Evolutionary conservation across 1,140 invertebrate species (phyloP).

Genomic region (Apocrypta bakeri): DNA sequence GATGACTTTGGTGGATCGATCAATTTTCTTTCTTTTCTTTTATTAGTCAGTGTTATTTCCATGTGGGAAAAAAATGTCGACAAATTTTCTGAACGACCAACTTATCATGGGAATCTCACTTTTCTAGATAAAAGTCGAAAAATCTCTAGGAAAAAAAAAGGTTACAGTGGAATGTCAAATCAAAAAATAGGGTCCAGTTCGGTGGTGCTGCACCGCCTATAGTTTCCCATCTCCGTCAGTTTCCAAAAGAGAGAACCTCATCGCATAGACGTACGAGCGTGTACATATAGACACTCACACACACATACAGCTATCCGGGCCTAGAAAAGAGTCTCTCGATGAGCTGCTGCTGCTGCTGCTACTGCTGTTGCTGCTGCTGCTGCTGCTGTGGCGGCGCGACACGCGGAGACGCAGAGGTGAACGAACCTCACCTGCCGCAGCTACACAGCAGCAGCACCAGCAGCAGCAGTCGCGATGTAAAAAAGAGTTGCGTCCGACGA

Average conservation of each 20-base stretch:
- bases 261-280: background rate
- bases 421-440: slow-evolving; percentile 49
- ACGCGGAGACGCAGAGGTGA: slow-evolving; percentile 48
- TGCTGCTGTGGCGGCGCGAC: slow-evolving; percentile 41
- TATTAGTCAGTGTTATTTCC: too few species aligned
- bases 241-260: background rate
- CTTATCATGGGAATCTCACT: background rate
- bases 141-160: background rate
- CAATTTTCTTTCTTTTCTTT: too few species aligned
- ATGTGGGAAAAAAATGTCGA: background rate
- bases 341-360: slow-evolving; percentile 17
- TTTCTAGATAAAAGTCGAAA: slow-evolving; percentile 2
- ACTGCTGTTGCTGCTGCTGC: slow-evolving; percentile 1
- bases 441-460: slow-evolving; percentile 26
- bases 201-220: background rate
- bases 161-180: background rate
- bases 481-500: slow-evolving; percentile 44
- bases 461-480: slow-evolving; percentile 35
- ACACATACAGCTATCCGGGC: slow-evolving; percentile 21
- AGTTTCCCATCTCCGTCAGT: background rate
- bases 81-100: background rate
- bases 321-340: slow-evolving; percentile 21
- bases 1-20: too few species aligned
- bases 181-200: slow-evolving; percentile 9
- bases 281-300: background rate